phyloP scores from a whole-genome alignment of 2,888 invertebrate genomes.

The Platerodrilus igneus region DNA sequence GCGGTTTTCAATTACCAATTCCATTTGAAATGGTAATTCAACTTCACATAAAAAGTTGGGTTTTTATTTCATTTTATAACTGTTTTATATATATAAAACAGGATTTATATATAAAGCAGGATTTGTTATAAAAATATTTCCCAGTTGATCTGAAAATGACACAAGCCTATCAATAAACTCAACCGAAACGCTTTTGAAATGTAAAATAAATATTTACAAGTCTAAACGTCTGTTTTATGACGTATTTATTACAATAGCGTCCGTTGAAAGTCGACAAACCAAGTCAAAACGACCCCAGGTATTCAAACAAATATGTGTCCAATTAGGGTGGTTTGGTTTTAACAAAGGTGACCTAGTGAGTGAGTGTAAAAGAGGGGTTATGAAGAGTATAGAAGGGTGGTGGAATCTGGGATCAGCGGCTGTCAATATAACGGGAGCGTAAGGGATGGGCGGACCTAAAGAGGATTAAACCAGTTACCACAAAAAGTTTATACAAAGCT shows the following conservation, averaged over 20 bases:
- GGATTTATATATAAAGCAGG: too few species aligned
- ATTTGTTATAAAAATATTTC: too few species aligned
- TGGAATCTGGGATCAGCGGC: conserved; percentile 36
- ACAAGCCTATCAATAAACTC: too few species aligned
- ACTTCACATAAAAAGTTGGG: too few species aligned
- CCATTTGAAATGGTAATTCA: too few species aligned
- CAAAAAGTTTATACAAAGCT: conserved; percentile 16
- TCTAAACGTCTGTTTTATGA: conserved; percentile 19
- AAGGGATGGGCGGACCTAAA: conserved; percentile 24
- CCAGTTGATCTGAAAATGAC: too few species aligned
- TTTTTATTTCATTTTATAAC: too few species aligned
- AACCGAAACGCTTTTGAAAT: too few species aligned
- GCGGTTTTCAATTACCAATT: too few species aligned
- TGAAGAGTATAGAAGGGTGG: conserved; percentile 27
- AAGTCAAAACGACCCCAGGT: conserved; percentile 34
- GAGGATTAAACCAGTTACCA: conserved; percentile 22
- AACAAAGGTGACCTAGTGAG: conserved; percentile 43
- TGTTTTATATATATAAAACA: too few species aligned
- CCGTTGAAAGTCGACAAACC: conserved; percentile 30
- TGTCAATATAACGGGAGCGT: conserved; percentile 36
- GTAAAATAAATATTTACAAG: conserved; percentile 22
- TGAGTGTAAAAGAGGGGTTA: conserved; percentile 26
- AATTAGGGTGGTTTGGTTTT: conserved; percentile 42
- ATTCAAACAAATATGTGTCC: conserved; percentile 38
- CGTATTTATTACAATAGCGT: conserved; percentile 21